Conservation (phyloP, 2,797 vertebrate species). For the Stomatorhinus walkeri region DNA sequence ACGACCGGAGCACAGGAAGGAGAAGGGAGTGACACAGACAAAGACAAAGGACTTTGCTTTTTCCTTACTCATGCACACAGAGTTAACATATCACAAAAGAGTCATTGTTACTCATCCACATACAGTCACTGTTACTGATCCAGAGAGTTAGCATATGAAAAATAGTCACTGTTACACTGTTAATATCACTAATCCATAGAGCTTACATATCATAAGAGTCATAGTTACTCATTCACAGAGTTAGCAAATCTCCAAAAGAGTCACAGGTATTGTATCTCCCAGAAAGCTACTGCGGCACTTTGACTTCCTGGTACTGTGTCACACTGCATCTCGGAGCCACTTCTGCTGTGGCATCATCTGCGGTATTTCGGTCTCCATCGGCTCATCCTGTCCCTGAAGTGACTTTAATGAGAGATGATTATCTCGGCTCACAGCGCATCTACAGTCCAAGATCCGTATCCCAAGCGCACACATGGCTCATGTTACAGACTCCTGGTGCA, state of each 20-base stretch:
- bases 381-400: not conserved
- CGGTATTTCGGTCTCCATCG: not conserved
- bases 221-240: not conserved
- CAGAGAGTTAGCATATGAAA: not conserved
- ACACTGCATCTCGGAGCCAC: not conserved
- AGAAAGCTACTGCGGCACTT: not conserved
- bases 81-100: not conserved
- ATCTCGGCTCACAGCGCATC: not conserved
- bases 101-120: not conserved
- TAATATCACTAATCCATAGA: not conserved
- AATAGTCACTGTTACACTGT: not conserved
- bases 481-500: not conserved
- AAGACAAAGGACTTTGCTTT: not conserved
- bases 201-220: not conserved
- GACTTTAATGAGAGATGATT: constrained; percentile 16
- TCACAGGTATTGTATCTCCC: not conserved
- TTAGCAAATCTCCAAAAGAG: not conserved
- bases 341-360: not conserved
- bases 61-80: not conserved
- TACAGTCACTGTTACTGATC: not conserved
- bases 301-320: not conserved
- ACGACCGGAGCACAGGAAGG: too few relatives aligned
- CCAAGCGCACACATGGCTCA: not conserved
- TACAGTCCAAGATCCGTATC: not conserved
- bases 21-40: not conserved